Evolutionary conservation across 1,140 invertebrate genomes (phyloP).

Genomic region (Lordiphosa stackelbergi): DNA sequence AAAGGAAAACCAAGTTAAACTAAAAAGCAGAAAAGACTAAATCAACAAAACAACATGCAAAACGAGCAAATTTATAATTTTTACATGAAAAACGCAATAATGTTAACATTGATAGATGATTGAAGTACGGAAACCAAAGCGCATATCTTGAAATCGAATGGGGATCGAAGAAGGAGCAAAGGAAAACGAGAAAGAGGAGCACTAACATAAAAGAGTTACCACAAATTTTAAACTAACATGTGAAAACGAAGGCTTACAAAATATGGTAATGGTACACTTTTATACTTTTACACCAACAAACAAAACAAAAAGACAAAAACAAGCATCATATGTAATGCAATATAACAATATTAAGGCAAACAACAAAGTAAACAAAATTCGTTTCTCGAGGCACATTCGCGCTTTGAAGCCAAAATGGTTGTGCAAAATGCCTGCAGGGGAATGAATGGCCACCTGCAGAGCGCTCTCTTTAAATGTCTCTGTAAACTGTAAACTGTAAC

Average conservation of each 20-base stretch:
- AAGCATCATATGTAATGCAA: conserved; percentile 10
- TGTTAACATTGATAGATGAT: conserved; percentile 64
- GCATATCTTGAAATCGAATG: conserved; percentile 65
- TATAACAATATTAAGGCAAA: conserved; percentile 2
- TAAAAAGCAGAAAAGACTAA: conserved; percentile 60
- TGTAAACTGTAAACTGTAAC: conserved; percentile 5
- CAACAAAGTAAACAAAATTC: conserved; percentile 2
- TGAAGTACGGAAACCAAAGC: conserved; percentile 45
- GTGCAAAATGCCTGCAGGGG: conserved; percentile 59
- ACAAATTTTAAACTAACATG: conserved; percentile 61
- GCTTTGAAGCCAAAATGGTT: conserved; percentile 70
- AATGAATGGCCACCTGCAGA: conserved; percentile 31
- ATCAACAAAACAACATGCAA: conserved; percentile 16
- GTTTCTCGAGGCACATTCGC: conserved; percentile 57
- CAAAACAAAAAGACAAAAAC: conserved; percentile 22
- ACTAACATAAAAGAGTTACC: conserved; percentile 43
- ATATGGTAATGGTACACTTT: conserved; percentile 59
- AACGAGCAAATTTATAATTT: conserved; percentile 68
- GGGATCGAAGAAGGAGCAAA: conserved; percentile 7
- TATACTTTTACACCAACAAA: conserved; percentile 74
- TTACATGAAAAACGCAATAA: conserved; percentile 68
- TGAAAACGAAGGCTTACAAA: conserved; percentile 36
- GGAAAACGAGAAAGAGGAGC: conserved; percentile 18
- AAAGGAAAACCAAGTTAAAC: conserved; percentile 35
- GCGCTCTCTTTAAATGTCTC: conserved; percentile 68